Conservation (phyloP, 1,140 invertebrate species). For the Aphaenogaster floridana region DNA sequence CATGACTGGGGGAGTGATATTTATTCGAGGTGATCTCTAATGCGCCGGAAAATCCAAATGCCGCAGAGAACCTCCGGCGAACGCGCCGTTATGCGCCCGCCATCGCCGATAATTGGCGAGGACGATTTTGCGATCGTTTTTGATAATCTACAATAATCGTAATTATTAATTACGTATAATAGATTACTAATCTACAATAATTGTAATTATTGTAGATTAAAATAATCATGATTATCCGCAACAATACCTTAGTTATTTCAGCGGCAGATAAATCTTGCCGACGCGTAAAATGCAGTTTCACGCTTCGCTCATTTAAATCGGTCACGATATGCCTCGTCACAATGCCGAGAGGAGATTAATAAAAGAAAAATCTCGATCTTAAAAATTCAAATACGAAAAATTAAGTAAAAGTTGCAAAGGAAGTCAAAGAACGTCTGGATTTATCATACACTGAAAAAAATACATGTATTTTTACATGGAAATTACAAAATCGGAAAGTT, state of each 20-base stretch:
- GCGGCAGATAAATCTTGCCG: neutral
- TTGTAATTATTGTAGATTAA: neutral
- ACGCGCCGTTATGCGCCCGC: neutral
- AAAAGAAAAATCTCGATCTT: neutral
- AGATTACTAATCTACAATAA: slow-evolving; percentile 4
- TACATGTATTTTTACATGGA: too few relatives aligned
- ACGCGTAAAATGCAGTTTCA: slow-evolving; percentile 1
- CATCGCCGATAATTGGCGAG: neutral
- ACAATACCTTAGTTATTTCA: neutral
- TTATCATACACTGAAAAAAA: neutral
- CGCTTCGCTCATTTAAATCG: slow-evolving; percentile 9
- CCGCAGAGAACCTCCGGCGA: neutral
- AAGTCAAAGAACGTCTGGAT: neutral
- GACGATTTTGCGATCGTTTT: neutral
- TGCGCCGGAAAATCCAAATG: neutral
- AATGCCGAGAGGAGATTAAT: neutral
- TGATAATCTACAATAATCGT: slow-evolving; percentile 33
- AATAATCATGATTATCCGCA: neutral
- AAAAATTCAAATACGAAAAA: neutral
- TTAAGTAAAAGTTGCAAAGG: neutral
- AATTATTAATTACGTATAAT: neutral
- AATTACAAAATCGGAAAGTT: too few relatives aligned
- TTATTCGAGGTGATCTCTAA: neutral
- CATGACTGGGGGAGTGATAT: neutral
- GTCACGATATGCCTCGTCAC: neutral